These are phyloP conservation scores for Pontoporia blainvillei DNA, from an alignment of 2,113 vertebrate genomes.

Conservation along the genomic window DNA sequence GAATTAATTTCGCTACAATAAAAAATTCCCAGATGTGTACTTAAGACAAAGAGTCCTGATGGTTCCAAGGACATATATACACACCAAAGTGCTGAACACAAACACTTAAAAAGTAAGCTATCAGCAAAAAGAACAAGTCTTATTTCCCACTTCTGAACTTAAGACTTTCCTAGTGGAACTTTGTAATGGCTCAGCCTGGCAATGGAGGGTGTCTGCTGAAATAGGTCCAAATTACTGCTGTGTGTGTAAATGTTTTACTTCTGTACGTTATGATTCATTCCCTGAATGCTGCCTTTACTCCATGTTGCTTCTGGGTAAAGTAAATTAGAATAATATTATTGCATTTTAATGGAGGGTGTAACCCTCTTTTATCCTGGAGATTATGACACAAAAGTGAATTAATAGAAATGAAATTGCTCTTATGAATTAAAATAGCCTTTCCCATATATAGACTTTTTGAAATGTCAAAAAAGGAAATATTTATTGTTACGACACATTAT, in stretches of 20 bases:
- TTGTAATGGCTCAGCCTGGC: background rate
- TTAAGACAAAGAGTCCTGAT: background rate
- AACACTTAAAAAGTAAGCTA: background rate
- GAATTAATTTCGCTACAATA: constrained; percentile 19
- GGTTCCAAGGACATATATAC: background rate
- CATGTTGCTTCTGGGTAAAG: background rate
- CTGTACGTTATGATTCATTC: background rate
- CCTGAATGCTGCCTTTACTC: background rate
- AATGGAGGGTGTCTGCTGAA: background rate
- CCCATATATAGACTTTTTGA: constrained; percentile 55
- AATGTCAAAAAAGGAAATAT: constrained; percentile 71
- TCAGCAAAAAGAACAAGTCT: background rate
- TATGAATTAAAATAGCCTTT: constrained; percentile 32
- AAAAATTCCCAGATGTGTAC: background rate
- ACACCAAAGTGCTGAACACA: background rate
- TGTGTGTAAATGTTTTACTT: background rate
- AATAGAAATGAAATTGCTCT: background rate
- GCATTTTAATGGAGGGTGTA: background rate
- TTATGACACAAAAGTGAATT: background rate
- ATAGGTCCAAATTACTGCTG: background rate
- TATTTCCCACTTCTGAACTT: background rate
- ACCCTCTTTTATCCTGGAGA: background rate
- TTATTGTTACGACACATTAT: constrained; percentile 76
- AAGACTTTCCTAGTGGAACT: background rate
- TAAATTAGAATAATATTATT: constrained; percentile 15